These are phyloP conservation scores for Eurois occulta DNA, from an alignment of 2,888 invertebrate genomes.

Conservation along the genomic window DNA sequence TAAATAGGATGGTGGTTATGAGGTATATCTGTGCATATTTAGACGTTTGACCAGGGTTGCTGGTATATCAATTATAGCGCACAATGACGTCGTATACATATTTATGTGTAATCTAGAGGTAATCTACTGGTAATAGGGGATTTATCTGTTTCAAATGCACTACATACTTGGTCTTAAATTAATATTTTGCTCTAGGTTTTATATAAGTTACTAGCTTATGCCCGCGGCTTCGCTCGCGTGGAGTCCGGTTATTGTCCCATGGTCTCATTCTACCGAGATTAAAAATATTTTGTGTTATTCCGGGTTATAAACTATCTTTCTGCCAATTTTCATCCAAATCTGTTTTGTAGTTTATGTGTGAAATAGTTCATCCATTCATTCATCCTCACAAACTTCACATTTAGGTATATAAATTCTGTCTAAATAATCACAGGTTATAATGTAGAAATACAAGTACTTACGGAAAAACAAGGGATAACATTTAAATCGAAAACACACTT, in stretches of 20 bases:
- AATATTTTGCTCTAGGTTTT: not conserved
- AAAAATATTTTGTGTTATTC: not conserved
- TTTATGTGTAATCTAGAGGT: not conserved
- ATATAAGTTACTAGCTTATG: not conserved
- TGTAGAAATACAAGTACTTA: not conserved
- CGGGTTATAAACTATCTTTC: not conserved
- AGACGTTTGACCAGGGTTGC: not conserved
- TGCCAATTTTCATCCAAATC: not conserved
- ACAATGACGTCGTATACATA: not conserved
- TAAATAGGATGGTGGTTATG: not conserved
- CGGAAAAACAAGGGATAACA: not conserved
- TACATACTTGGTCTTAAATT: not conserved
- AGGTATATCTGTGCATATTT: not conserved
- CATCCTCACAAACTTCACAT: not conserved
- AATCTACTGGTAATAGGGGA: slow-evolving; percentile 10
- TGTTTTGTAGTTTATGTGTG: not conserved
- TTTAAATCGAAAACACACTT: not conserved
- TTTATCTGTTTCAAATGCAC: slow-evolving; percentile 13
- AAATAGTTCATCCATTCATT: not conserved
- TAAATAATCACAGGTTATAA: not conserved
- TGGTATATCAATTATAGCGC: not conserved
- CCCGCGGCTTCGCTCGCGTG: not conserved
- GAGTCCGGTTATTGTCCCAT: not conserved
- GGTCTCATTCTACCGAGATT: not conserved
- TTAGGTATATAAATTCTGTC: not conserved